Conservation (phyloP, 2,888 invertebrate genomes). For the Habroteleia sp. region DNA sequence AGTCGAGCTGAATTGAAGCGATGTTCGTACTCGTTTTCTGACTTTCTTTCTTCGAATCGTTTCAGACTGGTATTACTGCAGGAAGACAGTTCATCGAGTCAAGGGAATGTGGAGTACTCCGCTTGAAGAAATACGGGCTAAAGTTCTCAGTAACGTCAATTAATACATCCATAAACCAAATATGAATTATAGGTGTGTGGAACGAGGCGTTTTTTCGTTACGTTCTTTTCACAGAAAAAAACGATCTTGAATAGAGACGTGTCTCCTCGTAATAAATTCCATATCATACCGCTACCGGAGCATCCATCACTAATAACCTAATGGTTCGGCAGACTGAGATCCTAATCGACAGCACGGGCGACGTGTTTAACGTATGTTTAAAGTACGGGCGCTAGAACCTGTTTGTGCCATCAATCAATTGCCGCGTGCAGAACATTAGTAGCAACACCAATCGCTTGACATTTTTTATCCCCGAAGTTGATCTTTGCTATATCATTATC, state of each 20-base stretch:
- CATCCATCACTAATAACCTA: conserved; percentile 47
- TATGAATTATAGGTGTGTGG: conserved; percentile 32
- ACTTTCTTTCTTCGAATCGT: conserved; percentile 60
- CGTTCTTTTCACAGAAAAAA: conserved; percentile 10
- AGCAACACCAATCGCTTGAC: conserved; percentile 36
- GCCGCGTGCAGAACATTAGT: conserved; percentile 29
- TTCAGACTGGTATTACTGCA: conserved; percentile 47
- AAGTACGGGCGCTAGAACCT: conserved; percentile 40
- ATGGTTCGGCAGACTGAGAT: conserved; percentile 41
- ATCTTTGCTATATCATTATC: conserved; percentile 14
- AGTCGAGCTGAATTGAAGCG: conserved; percentile 39
- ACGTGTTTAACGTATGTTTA: conserved; percentile 46
- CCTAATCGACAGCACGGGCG: conserved; percentile 43
- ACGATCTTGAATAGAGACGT: conserved; percentile 11
- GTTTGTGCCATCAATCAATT: conserved; percentile 52
- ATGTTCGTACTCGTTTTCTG: conserved; percentile 37
- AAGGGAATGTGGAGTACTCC: conserved; percentile 31
- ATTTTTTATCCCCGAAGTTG: conserved; percentile 19
- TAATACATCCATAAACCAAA: conserved; percentile 44
- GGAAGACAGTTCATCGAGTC: conserved; percentile 36
- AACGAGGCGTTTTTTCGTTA: conserved; percentile 4
- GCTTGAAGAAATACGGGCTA: conserved; percentile 18
- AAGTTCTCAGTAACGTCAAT: conserved; percentile 33
- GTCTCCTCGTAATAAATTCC: conserved; percentile 25
- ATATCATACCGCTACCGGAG: conserved; percentile 13